phyloP scores from a whole-genome alignment of 2,113 vertebrate species.

The Penelope pileata region DNA sequence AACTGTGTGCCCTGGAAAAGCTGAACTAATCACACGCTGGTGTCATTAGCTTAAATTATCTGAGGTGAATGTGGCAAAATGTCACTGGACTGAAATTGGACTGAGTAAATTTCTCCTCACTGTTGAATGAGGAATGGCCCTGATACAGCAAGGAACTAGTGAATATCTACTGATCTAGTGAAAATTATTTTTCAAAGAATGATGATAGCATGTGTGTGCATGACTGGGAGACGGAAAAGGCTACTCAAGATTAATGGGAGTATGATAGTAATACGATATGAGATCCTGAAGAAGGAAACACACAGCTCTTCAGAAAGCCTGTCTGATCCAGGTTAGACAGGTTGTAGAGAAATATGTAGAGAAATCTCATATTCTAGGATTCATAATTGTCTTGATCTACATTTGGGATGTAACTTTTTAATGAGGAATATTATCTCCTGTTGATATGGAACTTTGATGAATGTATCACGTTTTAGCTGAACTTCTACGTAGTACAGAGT shows the following conservation, averaged over 20 bases:
- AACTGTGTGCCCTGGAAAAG: background rate
- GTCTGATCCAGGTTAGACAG: background rate
- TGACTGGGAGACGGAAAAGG: background rate
- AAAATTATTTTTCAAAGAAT: background rate
- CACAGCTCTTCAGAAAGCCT: background rate
- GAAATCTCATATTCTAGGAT: background rate
- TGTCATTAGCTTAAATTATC: background rate
- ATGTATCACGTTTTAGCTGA: background rate
- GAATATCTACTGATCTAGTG: background rate
- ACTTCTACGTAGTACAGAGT: background rate
- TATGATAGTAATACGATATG: fast-evolving
- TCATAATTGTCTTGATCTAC: background rate
- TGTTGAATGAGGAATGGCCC: background rate
- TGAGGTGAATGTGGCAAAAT: background rate
- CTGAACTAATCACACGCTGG: background rate
- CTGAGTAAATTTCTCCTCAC: background rate
- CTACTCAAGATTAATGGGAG: background rate
- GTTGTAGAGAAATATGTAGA: background rate
- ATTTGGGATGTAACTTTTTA: background rate
- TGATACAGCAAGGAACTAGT: background rate
- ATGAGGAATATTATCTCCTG: background rate
- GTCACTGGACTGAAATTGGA: background rate
- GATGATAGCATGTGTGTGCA: background rate
- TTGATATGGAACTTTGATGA: background rate
- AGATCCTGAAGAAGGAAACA: background rate